phyloP scores from a whole-genome alignment of 1,140 invertebrate genomes.

The Procambarus clarkii region DNA sequence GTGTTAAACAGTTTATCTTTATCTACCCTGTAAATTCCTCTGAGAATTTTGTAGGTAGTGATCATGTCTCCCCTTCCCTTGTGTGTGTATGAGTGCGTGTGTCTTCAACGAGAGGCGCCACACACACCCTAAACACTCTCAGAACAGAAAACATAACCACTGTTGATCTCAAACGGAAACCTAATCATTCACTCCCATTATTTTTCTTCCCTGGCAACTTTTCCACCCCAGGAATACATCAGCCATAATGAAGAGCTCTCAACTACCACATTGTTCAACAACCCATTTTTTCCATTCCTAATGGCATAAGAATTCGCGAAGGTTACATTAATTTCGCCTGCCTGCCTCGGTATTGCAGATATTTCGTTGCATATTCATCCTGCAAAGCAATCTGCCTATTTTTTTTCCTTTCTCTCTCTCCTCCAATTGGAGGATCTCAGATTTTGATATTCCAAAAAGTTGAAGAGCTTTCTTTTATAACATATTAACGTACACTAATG shows the following conservation, averaged over 20 bases:
- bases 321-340: no score
- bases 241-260: not conserved
- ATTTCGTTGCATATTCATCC: no score
- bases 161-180: not conserved
- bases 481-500: conserved; percentile 57
- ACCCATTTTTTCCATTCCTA: no score
- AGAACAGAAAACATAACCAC: no score
- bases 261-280: no score
- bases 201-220: not conserved
- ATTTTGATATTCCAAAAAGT: conserved; percentile 49
- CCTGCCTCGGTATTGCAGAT: no score
- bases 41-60: no score
- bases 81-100: no score
- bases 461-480: conserved; percentile 32
- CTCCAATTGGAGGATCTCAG: conserved; percentile 19
- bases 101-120: not conserved
- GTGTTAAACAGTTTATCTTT: no score
- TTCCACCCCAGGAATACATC: not conserved
- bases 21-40: no score
- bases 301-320: no score
- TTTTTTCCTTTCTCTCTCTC: not conserved
- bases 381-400: not conserved
- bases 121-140: not conserved
- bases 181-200: not conserved
- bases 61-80: no score